Base-by-base conservation (phyloP, 2,113 vertebrate species). In the Coregonus clupeaformis region DNA sequence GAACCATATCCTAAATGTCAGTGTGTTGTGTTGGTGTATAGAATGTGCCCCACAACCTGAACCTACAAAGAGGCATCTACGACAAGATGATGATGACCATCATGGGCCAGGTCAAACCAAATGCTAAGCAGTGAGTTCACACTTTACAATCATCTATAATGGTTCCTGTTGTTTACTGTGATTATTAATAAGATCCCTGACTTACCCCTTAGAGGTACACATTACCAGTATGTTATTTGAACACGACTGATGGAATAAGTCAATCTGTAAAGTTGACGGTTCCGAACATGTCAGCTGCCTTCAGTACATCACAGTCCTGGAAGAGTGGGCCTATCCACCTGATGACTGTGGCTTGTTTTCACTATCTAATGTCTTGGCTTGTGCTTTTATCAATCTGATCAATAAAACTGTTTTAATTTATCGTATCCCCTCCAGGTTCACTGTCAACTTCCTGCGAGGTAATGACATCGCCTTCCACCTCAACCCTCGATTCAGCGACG, bases 41-140 rank as follows among this genome's bases (percentile, higher is more conserved):
- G 93, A 88, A 86, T 6, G 92, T 94, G 3, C 93, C 93, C 0
- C 94, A 91, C 88, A 93, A 91, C 84, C 70, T 93, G 77, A 92
- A 92, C 47, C 86, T 94, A 68, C 82, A 90, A 25, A 78, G 92
- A 36, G 93, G 93, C 0, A 78, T 93, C 66, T 93, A 93, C 14
- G 92, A 94, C 89, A 94, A 93, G 77, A 90, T 94, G 88, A 89
- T 93, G 90, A 87, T 94, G 80, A 94, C 93, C 29, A 92, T 94
- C 76, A 73, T 82, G 70, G 93, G 91, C 18, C 78, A 91, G n/a
- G 87, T 94, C n/a, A 92, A 93, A 74, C 90, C 92, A 0, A 82
- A 92, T 25, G 92, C 91, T 24, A 94, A 91, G 83, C 94, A 92
- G 93, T 94, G 63, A 91, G 92, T 65, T 32, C 12, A 64, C 14